Evolutionary conservation across 2,797 vertebrate genomes (phyloP).

Genomic region (Uromys caudimaculatus): DNA sequence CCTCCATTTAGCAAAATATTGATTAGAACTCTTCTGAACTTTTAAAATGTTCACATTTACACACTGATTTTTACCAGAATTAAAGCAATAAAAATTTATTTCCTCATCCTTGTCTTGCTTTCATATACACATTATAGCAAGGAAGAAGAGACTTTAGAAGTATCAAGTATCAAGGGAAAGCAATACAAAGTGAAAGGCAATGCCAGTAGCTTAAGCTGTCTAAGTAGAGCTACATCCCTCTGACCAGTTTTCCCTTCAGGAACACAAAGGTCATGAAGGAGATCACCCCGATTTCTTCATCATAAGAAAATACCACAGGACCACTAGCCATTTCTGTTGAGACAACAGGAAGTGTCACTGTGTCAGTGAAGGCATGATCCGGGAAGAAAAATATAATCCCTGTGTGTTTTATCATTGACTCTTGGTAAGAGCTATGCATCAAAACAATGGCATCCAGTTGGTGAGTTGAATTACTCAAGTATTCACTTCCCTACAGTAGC

Average conservation of each 20-base stretch:
- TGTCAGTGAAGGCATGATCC: slow-evolving; percentile 12
- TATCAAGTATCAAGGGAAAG: not conserved
- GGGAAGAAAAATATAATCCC: slow-evolving; percentile 5
- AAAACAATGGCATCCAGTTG: not conserved
- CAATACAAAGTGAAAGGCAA: not conserved
- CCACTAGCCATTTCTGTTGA: not conserved
- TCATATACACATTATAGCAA: not conserved
- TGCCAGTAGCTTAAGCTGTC: not conserved
- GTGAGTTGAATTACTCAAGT: not conserved
- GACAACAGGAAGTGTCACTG: not conserved
- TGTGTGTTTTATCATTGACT: not conserved
- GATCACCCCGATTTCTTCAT: not conserved
- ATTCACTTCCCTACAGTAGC: not conserved
- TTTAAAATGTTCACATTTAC: slow-evolving; percentile 72
- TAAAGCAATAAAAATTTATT: slow-evolving; percentile 38
- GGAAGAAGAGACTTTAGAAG: not conserved
- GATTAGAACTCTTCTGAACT: slow-evolving; percentile 71
- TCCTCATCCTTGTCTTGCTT: slow-evolving; percentile 4
- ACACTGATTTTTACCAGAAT: slow-evolving; percentile 73
- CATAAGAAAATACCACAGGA: not conserved
- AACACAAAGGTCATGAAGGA: not conserved
- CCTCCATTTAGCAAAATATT: slow-evolving; percentile 61
- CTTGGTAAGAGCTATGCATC: not conserved
- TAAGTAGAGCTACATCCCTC: not conserved
- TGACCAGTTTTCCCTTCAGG: not conserved